Base-by-base conservation (phyloP, 2,888 invertebrate species). In the Drosophila borealis region DNA sequence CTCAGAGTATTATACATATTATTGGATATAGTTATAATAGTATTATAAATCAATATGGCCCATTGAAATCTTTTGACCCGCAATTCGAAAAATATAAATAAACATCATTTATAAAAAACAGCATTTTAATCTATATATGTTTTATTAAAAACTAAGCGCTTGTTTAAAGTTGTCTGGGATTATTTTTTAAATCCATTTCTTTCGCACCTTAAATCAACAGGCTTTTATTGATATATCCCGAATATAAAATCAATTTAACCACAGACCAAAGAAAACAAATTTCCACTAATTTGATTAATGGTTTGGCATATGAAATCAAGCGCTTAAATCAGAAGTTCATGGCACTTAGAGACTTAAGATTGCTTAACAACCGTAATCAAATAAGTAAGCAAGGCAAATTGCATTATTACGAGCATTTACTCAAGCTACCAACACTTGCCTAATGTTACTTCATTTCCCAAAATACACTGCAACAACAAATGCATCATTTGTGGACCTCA, bases 371-470 rank as follows among this genome's bases (percentile, higher is more conserved):
- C 11, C n/a, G 9, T 10, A n/a, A 19, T 17, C 10, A 17, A 19
- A 41, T n/a, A 42, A 39, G 46, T 53, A 59, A 13, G 25, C 44
- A n/a, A 14, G 39, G 21, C 10, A 13, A 69, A 60, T 55, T 36
- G 39, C 37, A 51, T 60, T 70, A 48, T 11, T 51, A 14, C n/a
- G 17, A 3, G 4, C 29, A 4, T 55, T 45, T 25, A 29, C n/a
- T 19, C 5, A 19, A 41, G 33, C 14, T 11, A 25, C 25, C 25
- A 51, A 33, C 29, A 33, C 42, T 53, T 45, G 55, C 51, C 11
- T 44, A 39, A 55, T 36, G 9, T 51, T 29, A 41, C 19, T 59
- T 29, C 41, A 61, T 44, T 56, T 48, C 3, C 42, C 11, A 25
- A 36, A 56, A n/a, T 54, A 39, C 33, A 59, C 45, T 51, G 21